phyloP scores from a whole-genome alignment of 1,140 invertebrate genomes.

The Teleopsis dalmanni region DNA sequence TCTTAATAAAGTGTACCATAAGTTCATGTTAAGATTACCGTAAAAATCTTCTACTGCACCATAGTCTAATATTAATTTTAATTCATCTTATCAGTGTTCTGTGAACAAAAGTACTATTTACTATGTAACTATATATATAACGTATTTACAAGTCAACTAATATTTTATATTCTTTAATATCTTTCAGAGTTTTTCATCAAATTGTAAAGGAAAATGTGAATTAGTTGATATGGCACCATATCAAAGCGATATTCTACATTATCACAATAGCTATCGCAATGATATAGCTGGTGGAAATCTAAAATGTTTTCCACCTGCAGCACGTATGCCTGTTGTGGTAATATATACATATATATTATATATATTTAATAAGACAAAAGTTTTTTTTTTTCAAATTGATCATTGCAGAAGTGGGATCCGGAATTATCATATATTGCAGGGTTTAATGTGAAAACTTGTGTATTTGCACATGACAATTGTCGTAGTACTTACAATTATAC shows the following conservation, averaged over 20 bases:
- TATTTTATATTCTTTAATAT: too few relatives aligned
- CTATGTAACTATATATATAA: neutral
- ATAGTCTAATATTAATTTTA: too few relatives aligned
- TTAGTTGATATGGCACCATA: constrained; percentile 1
- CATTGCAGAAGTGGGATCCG: constrained; percentile 2
- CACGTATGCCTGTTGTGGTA: constrained; percentile 13
- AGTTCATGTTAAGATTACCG: too few relatives aligned
- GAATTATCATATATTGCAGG: constrained; percentile 2
- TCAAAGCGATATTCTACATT: neutral
- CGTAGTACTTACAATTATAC: constrained; percentile 7
- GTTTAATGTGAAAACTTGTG: constrained; percentile 8
- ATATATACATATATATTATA: neutral
- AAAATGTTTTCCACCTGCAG: constrained; percentile 9
- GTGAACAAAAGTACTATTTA: neutral
- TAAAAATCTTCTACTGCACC: too few relatives aligned
- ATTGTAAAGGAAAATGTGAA: neutral
- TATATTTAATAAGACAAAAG: neutral
- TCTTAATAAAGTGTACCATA: too few relatives aligned
- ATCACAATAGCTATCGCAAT: constrained; percentile 15
- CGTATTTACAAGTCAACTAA: too few relatives aligned
- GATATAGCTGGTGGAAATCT: constrained; percentile 9
- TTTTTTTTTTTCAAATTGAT: neutral
- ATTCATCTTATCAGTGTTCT: too few relatives aligned
- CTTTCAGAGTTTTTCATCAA: neutral
- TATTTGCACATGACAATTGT: constrained; percentile 10